Base-by-base conservation (phyloP, 1,140 invertebrate genomes). In the Drosophila willistoni region DNA sequence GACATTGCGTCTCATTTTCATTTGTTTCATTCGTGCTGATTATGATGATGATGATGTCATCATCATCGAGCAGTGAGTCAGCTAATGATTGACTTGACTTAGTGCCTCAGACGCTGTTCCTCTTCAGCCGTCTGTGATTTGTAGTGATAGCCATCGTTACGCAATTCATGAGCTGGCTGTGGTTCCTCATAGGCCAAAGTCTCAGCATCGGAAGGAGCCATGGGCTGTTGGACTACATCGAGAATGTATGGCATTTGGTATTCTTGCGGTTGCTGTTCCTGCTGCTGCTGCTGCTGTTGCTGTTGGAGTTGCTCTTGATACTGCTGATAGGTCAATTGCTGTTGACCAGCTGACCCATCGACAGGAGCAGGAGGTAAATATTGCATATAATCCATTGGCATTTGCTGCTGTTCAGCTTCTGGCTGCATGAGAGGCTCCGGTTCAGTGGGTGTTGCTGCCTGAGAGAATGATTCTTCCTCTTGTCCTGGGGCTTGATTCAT, bases 111-210 rank as follows among this genome's bases (percentile, higher is more conserved):
- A 61, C 90, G 82, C 39, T 69, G 79, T 36, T 83, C 67, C 41
- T 82, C 71, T 6, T 54, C 68, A 19, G 72, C 80, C 6, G 29
- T 6, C 47, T 85, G 71, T 12, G 36, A 39, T 34, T 77, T 84
- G 72, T 91, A 91, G 61, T 91, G 86, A 36, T 91, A 91, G 60
- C 90, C 90, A 80, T 91, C 90, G 54, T 71, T 51, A 29, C 68
- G 75, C n/a, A 91, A 70, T 47, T 87, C 73, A 66, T 91, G 90
- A n/a, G 85, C 90, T 14, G 90, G 90, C 77, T 78, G 64, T 0
- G 90, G 51, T 7, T 91, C 80, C 9, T 72, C 59, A 14, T 55
- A 63, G 56, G 77, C 64, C 36, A 29, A 47, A 6, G 56, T 59
- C 13, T 91, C 83, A n/a, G 60, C 71, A 64, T 90, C 89, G 12